These are phyloP conservation scores for Egretta garzetta DNA, from an alignment of 2,113 vertebrate genomes.

Conservation along the genomic window DNA sequence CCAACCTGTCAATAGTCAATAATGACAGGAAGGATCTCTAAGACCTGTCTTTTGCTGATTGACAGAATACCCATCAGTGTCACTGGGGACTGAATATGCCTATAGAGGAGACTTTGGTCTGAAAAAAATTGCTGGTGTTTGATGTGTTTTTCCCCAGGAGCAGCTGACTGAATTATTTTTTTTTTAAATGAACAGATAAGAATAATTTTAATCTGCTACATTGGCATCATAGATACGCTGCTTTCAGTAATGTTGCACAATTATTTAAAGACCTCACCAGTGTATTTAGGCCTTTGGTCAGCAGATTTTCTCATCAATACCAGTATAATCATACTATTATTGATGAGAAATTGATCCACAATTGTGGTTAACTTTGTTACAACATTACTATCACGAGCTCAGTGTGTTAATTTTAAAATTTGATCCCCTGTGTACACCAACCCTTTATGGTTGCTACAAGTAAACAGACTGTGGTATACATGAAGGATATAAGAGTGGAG, in stretches of 20 bases:
- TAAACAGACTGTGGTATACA: background rate
- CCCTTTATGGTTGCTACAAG: background rate
- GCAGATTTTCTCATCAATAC: background rate
- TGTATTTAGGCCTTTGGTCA: background rate
- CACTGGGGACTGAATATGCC: background rate
- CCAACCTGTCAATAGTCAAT: background rate
- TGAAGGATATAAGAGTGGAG: background rate
- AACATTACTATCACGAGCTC: background rate
- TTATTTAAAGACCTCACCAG: background rate
- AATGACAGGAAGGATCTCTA: background rate
- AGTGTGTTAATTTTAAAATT: background rate
- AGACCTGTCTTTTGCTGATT: background rate
- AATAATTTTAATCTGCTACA: background rate
- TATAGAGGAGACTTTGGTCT: background rate
- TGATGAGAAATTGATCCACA: background rate
- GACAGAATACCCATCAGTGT: background rate
- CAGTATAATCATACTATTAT: background rate
- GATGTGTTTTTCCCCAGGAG: background rate
- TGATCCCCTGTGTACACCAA: background rate
- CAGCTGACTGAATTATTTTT: background rate
- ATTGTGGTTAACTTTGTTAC: background rate
- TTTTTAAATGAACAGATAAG: background rate
- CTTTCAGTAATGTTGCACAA: background rate
- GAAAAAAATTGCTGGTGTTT: background rate
- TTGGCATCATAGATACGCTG: background rate